Evolutionary conservation across 2,888 invertebrate species (phyloP).

Genomic region (Cerceris rybyensis): DNA sequence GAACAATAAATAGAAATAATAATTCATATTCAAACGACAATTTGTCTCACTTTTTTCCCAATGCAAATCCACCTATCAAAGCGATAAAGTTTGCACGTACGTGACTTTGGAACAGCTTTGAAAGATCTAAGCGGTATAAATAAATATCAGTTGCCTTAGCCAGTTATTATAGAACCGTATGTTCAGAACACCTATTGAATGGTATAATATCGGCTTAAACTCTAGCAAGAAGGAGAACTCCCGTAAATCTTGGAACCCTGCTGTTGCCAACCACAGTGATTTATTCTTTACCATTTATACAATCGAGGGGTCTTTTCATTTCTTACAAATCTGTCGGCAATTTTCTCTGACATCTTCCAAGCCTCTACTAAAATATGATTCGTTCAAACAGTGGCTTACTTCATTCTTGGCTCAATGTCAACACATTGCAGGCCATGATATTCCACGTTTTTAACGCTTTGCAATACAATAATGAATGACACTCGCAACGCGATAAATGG

Average conservation of each 20-base stretch:
- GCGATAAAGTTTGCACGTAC: no score
- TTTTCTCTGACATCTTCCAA: neutral
- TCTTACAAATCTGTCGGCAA: neutral
- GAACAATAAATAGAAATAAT: no score
- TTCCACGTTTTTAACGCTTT: no score
- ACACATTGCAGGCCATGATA: no score
- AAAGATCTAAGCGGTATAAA: slow-evolving; percentile 14
- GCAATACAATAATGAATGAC: no score
- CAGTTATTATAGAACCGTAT: slow-evolving; percentile 2
- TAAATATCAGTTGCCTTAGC: slow-evolving; percentile 3
- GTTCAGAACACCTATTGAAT: slow-evolving; percentile 4
- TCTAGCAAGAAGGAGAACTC: slow-evolving; percentile 1
- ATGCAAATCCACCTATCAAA: neutral
- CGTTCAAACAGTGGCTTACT: no score
- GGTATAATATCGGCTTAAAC: slow-evolving; percentile 27
- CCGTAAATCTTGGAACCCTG: slow-evolving; percentile 22
- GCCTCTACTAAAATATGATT: no score
- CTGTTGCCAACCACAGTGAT: neutral
- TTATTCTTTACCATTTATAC: neutral
- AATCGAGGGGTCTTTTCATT: neutral
- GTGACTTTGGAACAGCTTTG: neutral
- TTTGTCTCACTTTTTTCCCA: neutral
- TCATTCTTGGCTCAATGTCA: no score
- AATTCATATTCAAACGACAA: no score
- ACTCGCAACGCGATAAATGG: no score